These are phyloP conservation scores for Drosophila nigrodunni DNA, from an alignment of 1,140 invertebrate genomes.

Conservation along the genomic window DNA sequence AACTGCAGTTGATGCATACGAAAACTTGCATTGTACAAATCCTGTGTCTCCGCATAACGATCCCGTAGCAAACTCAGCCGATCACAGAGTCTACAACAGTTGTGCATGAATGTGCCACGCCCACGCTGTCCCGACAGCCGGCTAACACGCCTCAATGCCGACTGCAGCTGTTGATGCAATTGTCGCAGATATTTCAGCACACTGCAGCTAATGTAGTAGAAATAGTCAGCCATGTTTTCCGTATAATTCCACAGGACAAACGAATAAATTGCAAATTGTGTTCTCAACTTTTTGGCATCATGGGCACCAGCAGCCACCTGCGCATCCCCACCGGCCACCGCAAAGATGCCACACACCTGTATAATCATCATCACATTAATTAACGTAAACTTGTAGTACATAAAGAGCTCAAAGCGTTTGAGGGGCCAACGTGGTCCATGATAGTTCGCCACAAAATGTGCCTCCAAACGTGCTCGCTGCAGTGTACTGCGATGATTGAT, in stretches of 20 bases:
- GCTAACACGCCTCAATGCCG: constrained; percentile 19
- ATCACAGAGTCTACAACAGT: constrained; percentile 54
- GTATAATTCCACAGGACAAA: constrained; percentile 80
- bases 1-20: constrained; percentile 73
- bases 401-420: constrained; percentile 58
- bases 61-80: constrained; percentile 48
- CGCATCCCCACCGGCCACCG: constrained; percentile 12
- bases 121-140: not conserved
- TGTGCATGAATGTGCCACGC: constrained; percentile 16
- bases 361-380: constrained; percentile 78
- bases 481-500: constrained; percentile 62
- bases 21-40: constrained; percentile 55
- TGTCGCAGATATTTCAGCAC: constrained; percentile 66
- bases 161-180: constrained; percentile 50
- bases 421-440: constrained; percentile 21
- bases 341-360: constrained; percentile 66
- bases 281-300: constrained; percentile 18
- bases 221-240: constrained; percentile 79
- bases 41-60: constrained; percentile 55
- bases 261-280: constrained; percentile 70
- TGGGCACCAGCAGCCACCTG: constrained; percentile 2
- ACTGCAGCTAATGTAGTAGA: constrained; percentile 67
- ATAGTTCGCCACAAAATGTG: constrained; percentile 35
- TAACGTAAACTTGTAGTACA: constrained; percentile 74
- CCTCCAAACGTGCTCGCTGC: constrained; percentile 55